Base-by-base conservation (phyloP, 1,140 invertebrate species). In the Babylonia areolata region DNA sequence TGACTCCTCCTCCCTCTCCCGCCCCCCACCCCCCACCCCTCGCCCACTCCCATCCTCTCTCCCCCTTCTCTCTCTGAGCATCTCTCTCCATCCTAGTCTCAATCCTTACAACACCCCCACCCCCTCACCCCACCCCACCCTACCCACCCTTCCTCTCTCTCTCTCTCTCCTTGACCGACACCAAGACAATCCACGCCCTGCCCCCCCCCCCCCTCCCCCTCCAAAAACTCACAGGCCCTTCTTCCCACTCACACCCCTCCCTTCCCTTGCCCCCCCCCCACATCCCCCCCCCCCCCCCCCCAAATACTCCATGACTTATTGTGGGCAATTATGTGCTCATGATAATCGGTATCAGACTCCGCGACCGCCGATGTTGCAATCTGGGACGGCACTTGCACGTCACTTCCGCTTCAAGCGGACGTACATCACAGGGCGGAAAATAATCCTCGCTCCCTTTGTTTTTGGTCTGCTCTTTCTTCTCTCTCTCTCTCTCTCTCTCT, bases 121-220 rank as follows among this genome's bases (percentile, higher is more conserved):
- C n/a, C n/a, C n/a, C n/a, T n/a, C n/a, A n/a, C 46, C 2, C 46
- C 46, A 51, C 46, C 46, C 42, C 5, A 5, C 46, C 46, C 9
- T 17, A 9, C 46, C 46, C 46, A 1, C 2, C 12, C 86, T 85
- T 20, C 85, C 89, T 2, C 83, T 84, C 40, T 80, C 87, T 81
- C 86, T 71, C 33, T 6, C 12, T 17, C 17, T 1, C 17, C 37
- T 17, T 78, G 75, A 78, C 75, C 35, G 40, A 78, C 33, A 78
- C 35, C 15, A 39, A 35, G 20, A 39, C 35, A 31, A 28, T 78
- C 28, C 3, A 78, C 3, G 37, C 75, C 35, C 37, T 28, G 12
- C 3, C 23, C 35, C 35, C 12, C 23, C 35, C 35, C 40, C 35
- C 15, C 33, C 17, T 5, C 1, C 58, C 28, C 58, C 2, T 51